Evolutionary conservation across 2,113 vertebrate species (phyloP).

Genomic region (Barnardius zonarius): DNA sequence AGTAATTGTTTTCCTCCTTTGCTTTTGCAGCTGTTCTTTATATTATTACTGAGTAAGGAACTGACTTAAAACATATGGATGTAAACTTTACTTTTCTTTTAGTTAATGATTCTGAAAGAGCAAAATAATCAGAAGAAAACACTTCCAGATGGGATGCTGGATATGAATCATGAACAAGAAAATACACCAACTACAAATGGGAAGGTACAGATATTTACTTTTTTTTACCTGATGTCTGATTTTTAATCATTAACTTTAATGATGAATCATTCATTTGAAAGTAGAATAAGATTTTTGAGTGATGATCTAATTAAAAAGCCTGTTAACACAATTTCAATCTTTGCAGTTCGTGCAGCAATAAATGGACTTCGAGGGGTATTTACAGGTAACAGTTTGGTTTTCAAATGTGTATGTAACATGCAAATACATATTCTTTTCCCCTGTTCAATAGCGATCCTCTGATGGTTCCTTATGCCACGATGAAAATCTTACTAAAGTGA

Average conservation of each 20-base stretch:
- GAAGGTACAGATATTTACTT: constrained; percentile 75
- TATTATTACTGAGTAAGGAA: neutral
- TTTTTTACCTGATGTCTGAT: neutral
- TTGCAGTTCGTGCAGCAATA: neutral
- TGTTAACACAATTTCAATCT: neutral
- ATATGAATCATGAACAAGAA: constrained; percentile 85
- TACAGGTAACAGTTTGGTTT: neutral
- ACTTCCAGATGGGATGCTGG: constrained; percentile 80
- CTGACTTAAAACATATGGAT: constrained; percentile 3
- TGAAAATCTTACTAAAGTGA: constrained; percentile 83
- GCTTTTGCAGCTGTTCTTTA: constrained; percentile 1
- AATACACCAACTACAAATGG: constrained; percentile 86
- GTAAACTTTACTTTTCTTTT: constrained; percentile 27
- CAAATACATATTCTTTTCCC: neutral
- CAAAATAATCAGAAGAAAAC: constrained; percentile 89
- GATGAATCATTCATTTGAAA: neutral
- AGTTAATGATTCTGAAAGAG: constrained; percentile 91
- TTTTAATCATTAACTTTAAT: neutral
- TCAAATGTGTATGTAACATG: neutral
- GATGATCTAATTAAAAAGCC: neutral
- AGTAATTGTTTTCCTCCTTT: neutral
- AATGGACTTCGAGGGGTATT: neutral
- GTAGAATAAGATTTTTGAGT: neutral
- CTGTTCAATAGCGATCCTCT: constrained; percentile 80
- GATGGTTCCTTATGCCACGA: constrained; percentile 86